Percentiles rank a stretch among this genome's conserved stretches.
Evolutionary conservation across 2,113 vertebrate species (phyloP).

Genomic region (Cichladusa arquata): DNA sequence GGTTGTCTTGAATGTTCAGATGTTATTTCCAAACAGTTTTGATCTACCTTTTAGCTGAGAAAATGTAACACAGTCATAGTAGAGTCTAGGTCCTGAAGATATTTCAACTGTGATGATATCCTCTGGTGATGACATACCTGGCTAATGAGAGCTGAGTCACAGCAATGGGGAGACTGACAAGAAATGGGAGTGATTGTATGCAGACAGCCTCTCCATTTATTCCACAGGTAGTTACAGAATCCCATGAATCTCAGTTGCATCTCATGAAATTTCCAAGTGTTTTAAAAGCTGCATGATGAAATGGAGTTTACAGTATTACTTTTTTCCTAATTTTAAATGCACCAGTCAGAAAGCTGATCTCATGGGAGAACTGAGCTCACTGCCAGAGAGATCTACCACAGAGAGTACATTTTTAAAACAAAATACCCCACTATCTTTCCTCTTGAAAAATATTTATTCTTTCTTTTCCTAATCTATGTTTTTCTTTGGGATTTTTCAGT

Average conservation of each 20-base stretch:
- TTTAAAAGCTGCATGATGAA: not conserved
- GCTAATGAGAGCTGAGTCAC: not conserved
- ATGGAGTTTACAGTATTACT: not conserved
- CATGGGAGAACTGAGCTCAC: not conserved
- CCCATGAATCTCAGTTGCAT: fast-evolving
- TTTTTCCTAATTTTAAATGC: not conserved
- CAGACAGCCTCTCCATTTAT: not conserved
- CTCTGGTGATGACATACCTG: not conserved
- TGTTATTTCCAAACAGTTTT: not conserved
- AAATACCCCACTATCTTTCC: not conserved
- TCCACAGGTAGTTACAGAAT: not conserved
- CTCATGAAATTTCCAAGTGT: not conserved
- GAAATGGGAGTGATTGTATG: not conserved
- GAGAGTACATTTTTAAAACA: conserved; percentile 7
- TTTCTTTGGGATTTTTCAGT: conserved; percentile 44
- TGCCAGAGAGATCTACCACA: not conserved
- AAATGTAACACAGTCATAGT: not conserved
- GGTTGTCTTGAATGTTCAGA: fast-evolving
- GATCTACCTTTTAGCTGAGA: not conserved
- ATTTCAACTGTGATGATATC: not conserved
- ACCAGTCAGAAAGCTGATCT: not conserved
- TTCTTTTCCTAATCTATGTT: conserved; percentile 39
- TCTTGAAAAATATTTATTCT: conserved; percentile 45
- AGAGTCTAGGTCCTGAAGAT: not conserved
- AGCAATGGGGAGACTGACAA: not conserved